These are phyloP conservation scores for Callithrix jacchus DNA, from an alignment of 2,113 vertebrate species.

Conservation along the genomic window DNA sequence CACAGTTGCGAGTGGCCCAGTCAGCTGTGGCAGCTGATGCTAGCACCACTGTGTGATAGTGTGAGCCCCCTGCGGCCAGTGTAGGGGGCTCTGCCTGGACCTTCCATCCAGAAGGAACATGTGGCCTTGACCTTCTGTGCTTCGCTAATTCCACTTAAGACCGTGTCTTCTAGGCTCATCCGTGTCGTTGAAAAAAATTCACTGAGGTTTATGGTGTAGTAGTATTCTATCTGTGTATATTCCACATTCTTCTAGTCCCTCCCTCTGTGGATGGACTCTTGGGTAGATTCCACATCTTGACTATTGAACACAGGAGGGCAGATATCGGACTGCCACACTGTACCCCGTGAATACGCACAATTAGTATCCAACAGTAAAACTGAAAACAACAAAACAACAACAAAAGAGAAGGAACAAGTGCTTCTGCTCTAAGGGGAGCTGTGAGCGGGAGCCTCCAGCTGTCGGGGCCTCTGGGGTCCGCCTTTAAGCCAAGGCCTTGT, in stretches of 20 bases:
- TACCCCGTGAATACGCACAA: not conserved
- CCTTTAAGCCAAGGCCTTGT: not conserved
- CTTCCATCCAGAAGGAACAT: not conserved
- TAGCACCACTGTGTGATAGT: not conserved
- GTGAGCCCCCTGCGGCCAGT: fast-evolving
- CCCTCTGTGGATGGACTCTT: not conserved
- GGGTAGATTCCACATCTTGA: not conserved
- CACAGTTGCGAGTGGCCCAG: not conserved
- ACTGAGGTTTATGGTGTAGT: not conserved
- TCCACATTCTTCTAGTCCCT: no score
- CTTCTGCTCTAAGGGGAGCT: fast-evolving
- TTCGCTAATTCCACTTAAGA: not conserved
- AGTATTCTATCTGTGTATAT: not conserved
- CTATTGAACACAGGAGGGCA: not conserved
- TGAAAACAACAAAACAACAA: not conserved
- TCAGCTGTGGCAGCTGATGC: not conserved
- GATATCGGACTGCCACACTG: not conserved
- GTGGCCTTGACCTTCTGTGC: not conserved
- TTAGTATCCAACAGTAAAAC: not conserved
- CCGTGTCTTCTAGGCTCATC: not conserved
- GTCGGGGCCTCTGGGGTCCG: not conserved
- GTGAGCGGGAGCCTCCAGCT: not conserved
- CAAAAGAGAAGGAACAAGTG: not conserved
- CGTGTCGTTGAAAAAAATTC: not conserved
- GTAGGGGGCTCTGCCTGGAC: no score